Evolutionary conservation across 2,888 invertebrate species (phyloP), one percentile per base, ranked within the genome.

Genomic region (Apodemia mormo): DNA sequence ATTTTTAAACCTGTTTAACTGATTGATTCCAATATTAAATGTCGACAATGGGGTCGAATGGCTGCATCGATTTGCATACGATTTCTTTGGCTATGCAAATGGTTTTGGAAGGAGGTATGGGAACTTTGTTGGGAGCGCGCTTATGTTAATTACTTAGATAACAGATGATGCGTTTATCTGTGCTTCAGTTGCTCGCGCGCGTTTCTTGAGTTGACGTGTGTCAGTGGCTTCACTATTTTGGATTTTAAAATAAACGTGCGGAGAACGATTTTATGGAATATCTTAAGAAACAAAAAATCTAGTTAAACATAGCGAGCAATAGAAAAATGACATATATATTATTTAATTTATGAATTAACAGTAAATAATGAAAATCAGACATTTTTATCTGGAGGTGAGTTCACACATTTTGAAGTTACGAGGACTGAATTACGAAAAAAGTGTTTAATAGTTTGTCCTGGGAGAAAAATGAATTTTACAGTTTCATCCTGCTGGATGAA

Each of bases 11-110:
- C 92, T 89, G 92, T 92, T 92, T 89, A 84, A 85, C 85, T 87
- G 85, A 92, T 93, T 90, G 91, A 92, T 90, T 85, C 78, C 87
- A 86, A 90, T 91, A 88, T 88, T 87, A 87, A 91, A 88, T 84
- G 83, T 85, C 79, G 78, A 86, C 87, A 89, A 90, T 83, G 79
- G 82, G 81, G 84, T 81, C 76, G 83, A 84, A 86, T 86, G 82
- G 82, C 78, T 79, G 79, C 79, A 77, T 76, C 80, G 82, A 89
- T 92, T 92, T 91, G 92, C 92, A 91, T 92, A 90, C 78, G 85
- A 83, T 87, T 89, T 87, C 90, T 91, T 90, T 85, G 83, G 80
- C 74, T 76, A 89, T 92, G 92, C 88, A 89, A 92, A 92, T 92
- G 80, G 81, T 82, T 74, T 82, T 82, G 81, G 83, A 79, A 79